Evolutionary conservation across 2,888 invertebrate genomes (phyloP), one percentile per base, ranked within the genome.

Genomic region (Ctena decussata): DNA sequence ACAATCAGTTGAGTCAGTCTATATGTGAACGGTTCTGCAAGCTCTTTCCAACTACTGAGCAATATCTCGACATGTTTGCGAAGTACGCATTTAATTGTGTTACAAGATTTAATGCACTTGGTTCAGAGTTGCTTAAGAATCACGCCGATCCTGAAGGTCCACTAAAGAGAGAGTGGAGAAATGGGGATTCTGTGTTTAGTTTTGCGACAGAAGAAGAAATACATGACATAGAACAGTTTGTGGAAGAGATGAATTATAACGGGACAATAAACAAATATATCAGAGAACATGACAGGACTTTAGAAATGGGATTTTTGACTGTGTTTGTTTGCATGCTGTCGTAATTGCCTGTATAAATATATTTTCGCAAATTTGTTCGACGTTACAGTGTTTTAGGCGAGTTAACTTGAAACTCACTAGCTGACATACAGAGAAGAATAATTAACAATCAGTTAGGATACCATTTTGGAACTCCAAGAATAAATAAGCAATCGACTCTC

Each of bases 181-280:
- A 69, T 12, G 18, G 39, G 21, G 24, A 21, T 35, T 65, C 70
- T 0, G 30, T 71, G 2, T 82, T 57, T 57, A 18, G 35, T 0
- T 32, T 35, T 30, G 82, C 82, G 12, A 74, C 78, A 21, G 78
- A 74, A 5, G 69, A 74, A 30, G 82, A 82, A 15, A 24, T 82
- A 18, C 2, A 32, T 11, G 69, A 78, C 1, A 53, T 65, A 24
- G 44, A 72, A 37, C 11, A 37, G 3, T 57, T n/a, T 18, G 32
- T 82, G 15, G 3, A n/a, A 30, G 24, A 77, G 6, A 44, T 82
- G 32, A 82, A 77, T 46, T 46, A 72, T 5, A 77, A 65, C 24
- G 72, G 77, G 0, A 32, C 69, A 32, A 75, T 81, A 27, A 70
- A 57, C 8, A n/a, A 75, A 30, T 82, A 69, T 71, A 72, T 71